phyloP scores from a whole-genome alignment of 2,113 vertebrate species.

The Gymnocephalus cernua region DNA sequence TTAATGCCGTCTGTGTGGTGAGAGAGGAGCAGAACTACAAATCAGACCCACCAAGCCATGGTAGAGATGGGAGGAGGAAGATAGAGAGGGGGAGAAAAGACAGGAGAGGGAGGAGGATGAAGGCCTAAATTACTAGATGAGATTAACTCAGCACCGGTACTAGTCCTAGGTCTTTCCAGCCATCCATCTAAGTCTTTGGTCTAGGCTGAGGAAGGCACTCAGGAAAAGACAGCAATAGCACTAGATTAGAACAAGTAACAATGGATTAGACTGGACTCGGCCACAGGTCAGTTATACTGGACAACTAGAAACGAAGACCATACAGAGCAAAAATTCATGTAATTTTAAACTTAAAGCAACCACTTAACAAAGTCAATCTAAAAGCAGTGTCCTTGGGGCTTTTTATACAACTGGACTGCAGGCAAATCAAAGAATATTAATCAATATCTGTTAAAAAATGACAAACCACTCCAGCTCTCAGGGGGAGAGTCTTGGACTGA shows the following conservation, averaged over 20 bases:
- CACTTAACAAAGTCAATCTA: neutral
- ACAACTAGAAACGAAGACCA: neutral
- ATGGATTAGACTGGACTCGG: conserved; percentile 16
- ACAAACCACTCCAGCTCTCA: conserved; percentile 37
- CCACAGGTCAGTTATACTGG: conserved; percentile 27
- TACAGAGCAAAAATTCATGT: neutral
- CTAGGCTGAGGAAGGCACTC: conserved; percentile 35
- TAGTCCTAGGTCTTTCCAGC: conserved; percentile 84
- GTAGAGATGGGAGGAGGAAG: conserved; percentile 44
- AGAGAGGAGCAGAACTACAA: conserved; percentile 92
- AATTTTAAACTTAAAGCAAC: conserved; percentile 5
- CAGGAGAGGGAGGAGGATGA: conserved; percentile 49
- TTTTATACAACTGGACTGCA: conserved; percentile 14
- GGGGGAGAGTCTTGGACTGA: conserved; percentile 6
- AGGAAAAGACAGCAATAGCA: conserved; percentile 44
- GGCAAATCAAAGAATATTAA: conserved; percentile 23
- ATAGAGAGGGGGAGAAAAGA: conserved; percentile 38
- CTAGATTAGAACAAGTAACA: conserved; percentile 38
- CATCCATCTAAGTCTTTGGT: conserved; percentile 61
- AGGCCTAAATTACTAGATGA: conserved; percentile 85
- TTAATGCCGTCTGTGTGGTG: conserved; percentile 92
- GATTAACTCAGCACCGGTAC: conserved; percentile 89
- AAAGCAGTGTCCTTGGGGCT: neutral
- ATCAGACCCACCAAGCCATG: conserved; percentile 87
- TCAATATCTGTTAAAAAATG: conserved; percentile 8